Percentiles rank a stretch among this genome's conserved stretches.
These are phyloP conservation scores for Cyclura pinguis DNA, from an alignment of 2,797 vertebrate genomes.

Conservation along the genomic window DNA sequence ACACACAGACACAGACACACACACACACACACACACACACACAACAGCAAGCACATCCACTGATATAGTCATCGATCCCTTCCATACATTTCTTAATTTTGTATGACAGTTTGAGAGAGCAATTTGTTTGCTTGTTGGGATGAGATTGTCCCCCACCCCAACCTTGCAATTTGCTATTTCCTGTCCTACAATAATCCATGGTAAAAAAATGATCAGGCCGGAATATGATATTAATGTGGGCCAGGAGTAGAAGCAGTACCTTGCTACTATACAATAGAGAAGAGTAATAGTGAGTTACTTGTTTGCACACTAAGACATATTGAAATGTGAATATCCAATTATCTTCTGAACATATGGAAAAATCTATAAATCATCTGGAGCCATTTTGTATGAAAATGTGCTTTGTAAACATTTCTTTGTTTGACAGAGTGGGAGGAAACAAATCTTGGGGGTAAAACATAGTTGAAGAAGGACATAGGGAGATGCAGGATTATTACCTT, in stretches of 20 bases:
- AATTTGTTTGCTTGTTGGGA: background rate
- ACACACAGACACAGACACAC: too few relatives aligned
- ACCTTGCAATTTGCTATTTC: background rate
- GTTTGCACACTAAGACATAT: slow-evolving; percentile 17
- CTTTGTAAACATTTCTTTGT: background rate
- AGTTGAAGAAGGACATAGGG: too few relatives aligned
- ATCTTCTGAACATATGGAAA: background rate
- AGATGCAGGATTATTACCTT: too few relatives aligned
- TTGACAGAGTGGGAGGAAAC: slow-evolving; percentile 11
- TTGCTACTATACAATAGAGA: background rate
- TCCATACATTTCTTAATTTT: background rate
- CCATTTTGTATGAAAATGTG: slow-evolving; percentile 8
- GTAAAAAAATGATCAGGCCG: background rate
- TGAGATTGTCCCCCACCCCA: background rate
- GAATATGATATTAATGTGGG: background rate
- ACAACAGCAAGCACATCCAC: background rate
- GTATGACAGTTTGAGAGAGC: too few relatives aligned
- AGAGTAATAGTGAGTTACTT: slow-evolving; percentile 15
- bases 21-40: too few relatives aligned
- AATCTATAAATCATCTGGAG: background rate
- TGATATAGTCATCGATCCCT: background rate
- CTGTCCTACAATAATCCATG: background rate
- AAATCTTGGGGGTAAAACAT: background rate
- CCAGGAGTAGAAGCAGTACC: too few relatives aligned
- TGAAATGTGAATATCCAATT: background rate